phyloP scores from a whole-genome alignment of 2,113 vertebrate genomes.

The Pseudorasbora parva region DNA sequence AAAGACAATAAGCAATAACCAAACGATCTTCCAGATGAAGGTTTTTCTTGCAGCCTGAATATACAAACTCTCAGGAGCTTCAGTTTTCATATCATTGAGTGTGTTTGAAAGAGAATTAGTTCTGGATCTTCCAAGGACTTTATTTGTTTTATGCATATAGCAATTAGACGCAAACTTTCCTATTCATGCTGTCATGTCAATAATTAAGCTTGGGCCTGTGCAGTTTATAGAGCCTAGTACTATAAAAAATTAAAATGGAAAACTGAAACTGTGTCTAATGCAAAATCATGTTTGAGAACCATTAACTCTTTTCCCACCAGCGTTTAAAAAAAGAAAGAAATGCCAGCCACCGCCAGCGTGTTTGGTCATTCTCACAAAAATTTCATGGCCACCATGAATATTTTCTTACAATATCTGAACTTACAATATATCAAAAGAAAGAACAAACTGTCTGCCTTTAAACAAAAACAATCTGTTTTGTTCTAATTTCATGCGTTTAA shows the following conservation, averaged over 20 bases:
- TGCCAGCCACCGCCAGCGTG: too few species aligned
- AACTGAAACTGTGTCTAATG: background rate
- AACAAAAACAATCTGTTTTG: too few species aligned
- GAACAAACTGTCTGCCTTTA: too few species aligned
- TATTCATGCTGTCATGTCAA: background rate
- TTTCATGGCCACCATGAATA: too few species aligned
- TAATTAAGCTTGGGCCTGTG: background rate
- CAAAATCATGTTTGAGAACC: background rate
- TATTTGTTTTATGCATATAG: conserved; percentile 32
- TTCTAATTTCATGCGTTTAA: too few species aligned
- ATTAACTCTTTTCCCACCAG: too few species aligned
- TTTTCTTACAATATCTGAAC: too few species aligned
- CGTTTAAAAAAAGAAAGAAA: too few species aligned
- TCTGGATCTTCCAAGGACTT: conserved; percentile 34
- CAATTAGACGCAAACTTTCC: background rate
- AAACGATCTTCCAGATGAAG: conserved; percentile 14
- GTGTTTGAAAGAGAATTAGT: conserved; percentile 41
- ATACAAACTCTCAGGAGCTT: conserved; percentile 29
- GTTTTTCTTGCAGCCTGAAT: conserved; percentile 23
- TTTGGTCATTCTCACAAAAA: too few species aligned
- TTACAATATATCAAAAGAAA: too few species aligned
- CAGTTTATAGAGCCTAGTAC: background rate
- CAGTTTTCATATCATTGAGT: conserved; percentile 42
- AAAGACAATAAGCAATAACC: conserved; percentile 46
- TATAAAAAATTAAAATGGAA: background rate